Evolutionary conservation across 2,888 invertebrate species (phyloP).

Genomic region (Drosophila eohydei): DNA sequence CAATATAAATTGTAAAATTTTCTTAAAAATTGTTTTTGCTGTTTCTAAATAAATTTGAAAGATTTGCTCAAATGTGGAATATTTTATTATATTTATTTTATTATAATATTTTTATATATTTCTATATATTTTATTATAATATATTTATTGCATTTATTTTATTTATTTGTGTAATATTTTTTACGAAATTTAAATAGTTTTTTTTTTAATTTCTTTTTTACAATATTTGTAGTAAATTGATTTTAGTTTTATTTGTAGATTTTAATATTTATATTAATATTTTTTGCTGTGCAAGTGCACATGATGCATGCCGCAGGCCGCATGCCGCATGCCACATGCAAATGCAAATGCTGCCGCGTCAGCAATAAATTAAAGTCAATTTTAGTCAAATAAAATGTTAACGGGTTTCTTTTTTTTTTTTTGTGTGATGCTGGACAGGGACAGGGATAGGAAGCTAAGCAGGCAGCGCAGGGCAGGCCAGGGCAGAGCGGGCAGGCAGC

Average conservation of each 20-base stretch:
- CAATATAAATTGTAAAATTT: no score
- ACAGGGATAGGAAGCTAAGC: constrained; percentile 4
- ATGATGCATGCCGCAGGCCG: neutral
- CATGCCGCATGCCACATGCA: constrained; percentile 51
- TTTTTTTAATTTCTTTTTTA: neutral
- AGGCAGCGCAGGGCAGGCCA: constrained; percentile 3
- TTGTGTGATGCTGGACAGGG: constrained; percentile 24
- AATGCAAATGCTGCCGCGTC: constrained; percentile 66
- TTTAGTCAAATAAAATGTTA: constrained; percentile 80
- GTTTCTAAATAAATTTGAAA: neutral
- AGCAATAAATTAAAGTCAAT: constrained; percentile 81
- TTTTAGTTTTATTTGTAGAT: neutral
- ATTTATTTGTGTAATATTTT: neutral
- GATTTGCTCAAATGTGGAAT: neutral
- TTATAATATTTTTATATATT: neutral
- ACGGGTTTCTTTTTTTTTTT: constrained; percentile 61
- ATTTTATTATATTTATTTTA: neutral
- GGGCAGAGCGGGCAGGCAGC: neutral
- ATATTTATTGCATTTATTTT: neutral
- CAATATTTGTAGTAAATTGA: neutral
- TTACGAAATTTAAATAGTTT: no score
- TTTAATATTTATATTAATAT: neutral
- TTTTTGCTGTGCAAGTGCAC: constrained; percentile 26
- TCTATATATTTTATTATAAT: neutral
- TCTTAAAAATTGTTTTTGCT: no score